Evolutionary conservation across 1,140 invertebrate species (phyloP), one percentile per base, ranked within the genome.

Genomic region (Drosophila pallidifrons): DNA sequence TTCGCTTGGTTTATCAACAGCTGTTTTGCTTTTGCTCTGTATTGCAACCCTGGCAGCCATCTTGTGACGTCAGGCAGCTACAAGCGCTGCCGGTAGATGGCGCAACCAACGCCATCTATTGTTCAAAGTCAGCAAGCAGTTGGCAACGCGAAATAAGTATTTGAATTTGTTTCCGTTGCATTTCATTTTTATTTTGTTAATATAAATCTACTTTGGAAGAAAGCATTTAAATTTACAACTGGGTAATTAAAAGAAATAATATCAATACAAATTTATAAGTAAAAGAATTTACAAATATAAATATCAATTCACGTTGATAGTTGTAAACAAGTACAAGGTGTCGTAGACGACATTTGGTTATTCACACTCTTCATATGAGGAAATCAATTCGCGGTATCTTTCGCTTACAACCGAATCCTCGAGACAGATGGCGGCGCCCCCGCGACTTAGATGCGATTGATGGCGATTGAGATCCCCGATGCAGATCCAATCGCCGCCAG

Each of bases 1-100:
- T 32, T 54, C 63, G 61, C 61, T 59, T 41, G 6, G 61, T 32
- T 65, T 43, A 16, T 45, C 1, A 73, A 73, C 70, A 73, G 70
- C 61, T 73, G 70, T 67, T 73, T 35, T 1, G 3, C 3, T 1
- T 28, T 10, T 6, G 13, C 3, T 2, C 8, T 28, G 16, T 28
- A 55, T 4, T 30, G 51, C 52, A 58, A 25, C 69, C 60, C 60
- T 65, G 61, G 61, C 13, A 43, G 60, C 61, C 52, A 60, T 73
- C 13, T 52, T 59, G 25, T 49, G 20, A 43, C 35, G 38, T 13
- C 28, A 38, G 8, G 2, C 46, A 55, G 16, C 15, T 51, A 6
- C 7, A 16, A 0, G 25, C 10, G n/a, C 5, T 32, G 11, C 5
- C 28, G 8, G 5, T 32, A 67, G 71, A 41, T 68, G 71, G 57